Evolutionary conservation across 2,113 vertebrate genomes (phyloP).

Genomic region (Lophochroa leadbeateri): DNA sequence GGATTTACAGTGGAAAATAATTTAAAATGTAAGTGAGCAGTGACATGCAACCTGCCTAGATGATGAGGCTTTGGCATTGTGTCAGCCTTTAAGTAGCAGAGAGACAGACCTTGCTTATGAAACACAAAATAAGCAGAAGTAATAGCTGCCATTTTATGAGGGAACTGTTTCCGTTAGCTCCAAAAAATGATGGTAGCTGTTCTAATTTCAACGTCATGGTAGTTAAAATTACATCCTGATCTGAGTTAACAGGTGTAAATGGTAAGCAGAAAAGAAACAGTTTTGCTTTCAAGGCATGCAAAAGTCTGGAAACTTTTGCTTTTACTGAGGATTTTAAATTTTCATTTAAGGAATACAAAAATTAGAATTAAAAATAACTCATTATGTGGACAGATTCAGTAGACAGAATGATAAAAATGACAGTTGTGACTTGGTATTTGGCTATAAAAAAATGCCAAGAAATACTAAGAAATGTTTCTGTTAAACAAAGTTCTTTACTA

Average conservation of each 20-base stretch:
- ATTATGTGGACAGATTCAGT: background rate
- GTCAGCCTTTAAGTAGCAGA: background rate
- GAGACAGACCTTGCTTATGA: background rate
- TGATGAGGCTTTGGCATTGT: background rate
- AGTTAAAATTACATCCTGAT: background rate
- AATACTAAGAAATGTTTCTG: background rate
- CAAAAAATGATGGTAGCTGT: background rate
- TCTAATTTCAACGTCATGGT: background rate
- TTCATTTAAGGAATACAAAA: background rate
- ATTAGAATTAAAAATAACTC: background rate
- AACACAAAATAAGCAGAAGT: background rate
- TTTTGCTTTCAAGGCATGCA: background rate
- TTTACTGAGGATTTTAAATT: background rate
- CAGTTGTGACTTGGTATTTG: background rate
- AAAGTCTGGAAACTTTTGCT: background rate
- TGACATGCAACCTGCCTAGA: background rate
- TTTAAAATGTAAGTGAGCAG: background rate
- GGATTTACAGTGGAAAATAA: background rate
- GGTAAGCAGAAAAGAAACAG: background rate
- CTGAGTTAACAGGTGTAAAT: background rate
- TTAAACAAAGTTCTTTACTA: background rate
- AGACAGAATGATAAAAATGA: background rate
- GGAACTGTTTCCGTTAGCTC: background rate
- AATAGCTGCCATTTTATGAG: background rate
- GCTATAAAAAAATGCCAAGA: background rate